Percentiles rank a stretch among this genome's conserved stretches.
Conservation (phyloP, 35 echinoderm and acorn worm genomes). For the Holothuria glaberrima region DNA sequence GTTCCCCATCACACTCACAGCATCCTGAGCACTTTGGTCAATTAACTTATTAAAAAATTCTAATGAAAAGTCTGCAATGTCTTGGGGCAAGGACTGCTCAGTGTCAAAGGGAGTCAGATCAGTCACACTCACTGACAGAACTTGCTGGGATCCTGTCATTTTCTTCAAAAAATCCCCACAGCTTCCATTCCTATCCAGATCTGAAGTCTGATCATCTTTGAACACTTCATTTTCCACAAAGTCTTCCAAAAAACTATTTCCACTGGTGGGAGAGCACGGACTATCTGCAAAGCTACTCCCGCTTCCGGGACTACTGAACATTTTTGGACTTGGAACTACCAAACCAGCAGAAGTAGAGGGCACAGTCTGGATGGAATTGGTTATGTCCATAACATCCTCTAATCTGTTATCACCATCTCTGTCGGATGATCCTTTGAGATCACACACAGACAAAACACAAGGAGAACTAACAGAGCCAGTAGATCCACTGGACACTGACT, state of each 20-base stretch:
- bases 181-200: not conserved
- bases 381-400: constrained; percentile 61
- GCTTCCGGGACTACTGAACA: constrained; percentile 58
- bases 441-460: not conserved
- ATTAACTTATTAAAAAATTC: constrained; percentile 83
- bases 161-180: constrained; percentile 36
- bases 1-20: constrained; percentile 46
- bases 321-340: constrained; percentile 71
- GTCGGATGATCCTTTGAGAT: constrained; percentile 2
- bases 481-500: constrained; percentile 70
- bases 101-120: constrained; percentile 31
- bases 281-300: constrained; percentile 29
- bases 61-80: constrained; percentile 85
- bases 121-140: constrained; percentile 56
- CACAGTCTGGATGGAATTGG: constrained; percentile 19
- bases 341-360: constrained; percentile 19
- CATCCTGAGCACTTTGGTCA: constrained; percentile 74
- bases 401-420: constrained; percentile 59
- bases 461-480: constrained; percentile 75
- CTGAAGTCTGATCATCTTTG: constrained; percentile 27
- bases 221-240: constrained; percentile 66
- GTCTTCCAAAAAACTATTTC: constrained; percentile 33
- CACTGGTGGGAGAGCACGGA: constrained; percentile 18
- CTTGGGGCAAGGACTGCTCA: constrained; percentile 72
- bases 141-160: not conserved